Base-by-base conservation (phyloP, 1,140 invertebrate species). In the Radopholus similis region DNA sequence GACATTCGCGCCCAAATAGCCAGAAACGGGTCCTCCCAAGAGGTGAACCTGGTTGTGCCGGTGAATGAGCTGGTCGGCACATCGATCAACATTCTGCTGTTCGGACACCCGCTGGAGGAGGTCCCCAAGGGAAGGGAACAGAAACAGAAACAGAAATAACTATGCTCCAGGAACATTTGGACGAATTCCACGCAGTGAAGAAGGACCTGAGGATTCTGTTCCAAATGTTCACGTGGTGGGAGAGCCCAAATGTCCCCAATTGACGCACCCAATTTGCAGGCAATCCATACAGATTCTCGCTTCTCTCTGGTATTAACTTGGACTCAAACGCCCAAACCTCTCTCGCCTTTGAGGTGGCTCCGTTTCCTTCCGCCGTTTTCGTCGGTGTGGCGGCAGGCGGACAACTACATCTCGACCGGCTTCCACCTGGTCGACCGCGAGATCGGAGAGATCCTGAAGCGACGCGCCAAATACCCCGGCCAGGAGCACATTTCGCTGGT, bases 271-370 rank as follows among this genome's bases (percentile, higher is more conserved):
- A 51, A 15, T 4, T 51, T 2, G 23, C n/a, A 3, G 26, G 18
- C 26, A 47, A 47, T 23, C 15, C 4, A 51, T 51, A n/a, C 30
- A 26, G 30, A 60, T 60, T 13, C 26, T 38, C 15, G 40, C 11
- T 3, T 60, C 23, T 23, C 21, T 60, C 18, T 34, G 18, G 13
- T 59, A 8, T 2, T 49, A 21, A 21, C n/a, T 11, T 38, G 4
- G 28, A 15, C 4, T 42, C n/a, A n/a, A n/a, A n/a, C n/a, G n/a
- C n/a, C n/a, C n/a, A n/a, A n/a, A n/a, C n/a, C n/a, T n/a, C n/a
- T n/a, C n/a, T n/a, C n/a, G n/a, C n/a, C n/a, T 42, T 35, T 42
- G 18, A 60, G 58, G 58, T 60, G 58, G 58, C 58, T 60, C 5
- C 35, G 58, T 23, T 49, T 40, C 28, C 44, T 60, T 40, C 58